Base-by-base conservation (phyloP, 2,113 vertebrate species). In the Tenrec ecaudatus region DNA sequence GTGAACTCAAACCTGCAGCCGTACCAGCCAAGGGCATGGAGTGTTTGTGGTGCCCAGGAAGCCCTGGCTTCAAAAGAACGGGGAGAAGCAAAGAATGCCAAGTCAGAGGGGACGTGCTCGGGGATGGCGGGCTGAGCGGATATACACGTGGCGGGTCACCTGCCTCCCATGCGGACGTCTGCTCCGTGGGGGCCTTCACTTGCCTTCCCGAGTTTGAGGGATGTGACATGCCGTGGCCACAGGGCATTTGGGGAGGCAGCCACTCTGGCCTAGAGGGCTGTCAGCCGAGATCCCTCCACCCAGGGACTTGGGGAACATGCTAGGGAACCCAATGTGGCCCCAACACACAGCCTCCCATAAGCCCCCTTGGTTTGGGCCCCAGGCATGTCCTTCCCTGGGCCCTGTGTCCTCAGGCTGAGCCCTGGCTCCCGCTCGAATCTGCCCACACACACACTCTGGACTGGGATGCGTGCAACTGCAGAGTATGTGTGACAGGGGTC, bases 141-240 rank as follows among this genome's bases (percentile, higher is more conserved):
- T 20, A 58, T 40, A 40, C 62, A 77, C 80, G 57, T 1, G 19
- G 43, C 7, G 40, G 7, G 40, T 64, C 40, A n/a, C 33, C 58
- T 90, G 19, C 29, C 29, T 27, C 81, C 75, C 53, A 27, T n/a
- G 12, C 7, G 69, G 76, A 88, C 31, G 38, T 66, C 38, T 66
- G 69, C 14, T 92, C 64, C 29, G 4, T 20, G 38, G 38, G 79
- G 94, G 73, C 69, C 40, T 16, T 19, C 36, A 22, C 79, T 89
- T 94, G 80, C 66, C 38, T 94, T 90, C 80, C 31, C n/a, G n/a
- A 89, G 38, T 84, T 89, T 69, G 89, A 84, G 31, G 89, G 40
- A 73, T 60, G 47, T 77, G 68, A 88, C 83, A 77, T 87, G 68
- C 29, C 38, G 2, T 33, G 79, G 58, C 40, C 57, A 33, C 53